Percentiles rank a stretch among this genome's conserved stretches.
phyloP scores from a whole-genome alignment of 2,888 invertebrate species.

The Sphecodes monilicornis region DNA sequence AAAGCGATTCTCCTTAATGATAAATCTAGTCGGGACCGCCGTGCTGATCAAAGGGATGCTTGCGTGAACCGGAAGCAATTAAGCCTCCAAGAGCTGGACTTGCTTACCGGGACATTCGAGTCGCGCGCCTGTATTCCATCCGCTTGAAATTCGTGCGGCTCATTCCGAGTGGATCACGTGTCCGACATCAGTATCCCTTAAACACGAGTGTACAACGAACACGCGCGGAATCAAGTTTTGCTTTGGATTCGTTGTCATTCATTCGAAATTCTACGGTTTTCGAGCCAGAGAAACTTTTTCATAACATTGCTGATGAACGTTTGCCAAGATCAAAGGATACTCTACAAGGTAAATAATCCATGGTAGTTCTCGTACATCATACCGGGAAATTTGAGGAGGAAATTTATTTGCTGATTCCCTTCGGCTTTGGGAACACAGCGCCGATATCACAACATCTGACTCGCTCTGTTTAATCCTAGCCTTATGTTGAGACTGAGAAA shows the following conservation, averaged over 20 bases:
- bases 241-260: background rate
- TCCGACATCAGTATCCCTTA: background rate
- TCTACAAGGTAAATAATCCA: background rate
- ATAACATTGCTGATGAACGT: conserved; percentile 1
- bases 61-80: conserved; percentile 44
- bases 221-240: background rate
- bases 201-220: background rate
- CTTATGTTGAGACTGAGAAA: conserved; percentile 12
- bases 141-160: conserved; percentile 26
- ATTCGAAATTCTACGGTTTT: background rate
- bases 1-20: conserved; percentile 43
- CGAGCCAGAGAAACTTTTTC: background rate
- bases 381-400: conserved; percentile 15
- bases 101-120: conserved; percentile 50
- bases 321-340: conserved; percentile 33
- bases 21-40: conserved; percentile 27
- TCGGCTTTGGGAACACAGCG: background rate
- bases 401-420: conserved; percentile 25
- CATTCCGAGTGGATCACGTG: conserved; percentile 29
- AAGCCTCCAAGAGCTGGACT: conserved; percentile 48
- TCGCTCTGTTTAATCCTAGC: conserved; percentile 5
- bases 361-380: conserved; percentile 4
- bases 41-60: conserved; percentile 49
- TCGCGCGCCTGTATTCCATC: background rate
- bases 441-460: background rate